Base-by-base conservation (phyloP, 2,113 vertebrate species). In the Heteronetta atricapilla region DNA sequence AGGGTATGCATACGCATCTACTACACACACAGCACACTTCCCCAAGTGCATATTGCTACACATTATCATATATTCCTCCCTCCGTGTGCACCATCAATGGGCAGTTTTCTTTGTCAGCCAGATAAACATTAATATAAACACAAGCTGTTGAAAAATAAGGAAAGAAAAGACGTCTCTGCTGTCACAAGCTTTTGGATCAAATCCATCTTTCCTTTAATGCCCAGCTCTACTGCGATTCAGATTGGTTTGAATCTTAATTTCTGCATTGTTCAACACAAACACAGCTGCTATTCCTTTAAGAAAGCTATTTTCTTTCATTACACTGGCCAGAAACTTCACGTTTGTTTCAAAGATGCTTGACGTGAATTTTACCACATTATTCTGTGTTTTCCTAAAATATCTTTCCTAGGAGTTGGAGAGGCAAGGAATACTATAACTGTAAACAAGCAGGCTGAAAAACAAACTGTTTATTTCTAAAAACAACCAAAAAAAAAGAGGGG, bases 81-180 rank as follows among this genome's bases (percentile, higher is more conserved):
- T 33, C 62, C 13, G 16, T 19, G 75, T 62, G 40, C 69, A 78
- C 42, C 10, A 52, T 36, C 26, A 58, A 63, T 72, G 69, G 11
- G 69, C 22, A 88, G 55, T 6, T 29, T 53, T 60, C 90, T 90
- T 78, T 88, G 46, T 81, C 89, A 84, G 53, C 86, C 78, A 84
- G 63, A 82, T 62, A 82, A 93, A 89, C 52, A n/a, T 59, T 34
- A 59, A 42, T 13, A 81, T 25, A 82, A 91, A 92, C 31, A 63
- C 73, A 86, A 88, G 82, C 34, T 91, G 62, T 53, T 84, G 46
- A 89, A 79, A 94, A 53, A 90, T 10, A 53, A 74, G 48, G 28
- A 34, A 28, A 93, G 29, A 25, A 36, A 33, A 48, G 50, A 29
- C 29, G 20, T 33, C 63, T 63, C 40, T 46, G 81, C 56, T 82